Evolutionary conservation across 1,140 invertebrate genomes (phyloP), one percentile per base, ranked within the genome.

Genomic region (Physella acuta): DNA sequence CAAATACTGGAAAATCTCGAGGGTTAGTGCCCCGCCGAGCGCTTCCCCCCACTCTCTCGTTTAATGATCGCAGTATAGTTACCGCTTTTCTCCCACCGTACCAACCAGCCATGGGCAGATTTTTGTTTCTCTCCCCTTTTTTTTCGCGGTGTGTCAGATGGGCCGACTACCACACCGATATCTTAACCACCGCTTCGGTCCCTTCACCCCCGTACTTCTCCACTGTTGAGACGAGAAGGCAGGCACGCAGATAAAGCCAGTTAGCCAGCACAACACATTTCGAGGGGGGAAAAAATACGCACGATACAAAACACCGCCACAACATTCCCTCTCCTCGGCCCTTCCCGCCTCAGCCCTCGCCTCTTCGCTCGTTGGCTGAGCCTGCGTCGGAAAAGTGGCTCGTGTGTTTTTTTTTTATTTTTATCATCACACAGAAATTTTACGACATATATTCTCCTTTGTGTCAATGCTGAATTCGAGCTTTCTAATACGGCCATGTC

Each of bases 211-310:
- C 53, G 8, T 44, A 8, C 39, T 44, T 20, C 39, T 44, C 39
- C 39, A 8, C 53, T 53, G 62, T 52, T 33, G 49, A 53, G 62
- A n/a, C 39, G 61, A 44, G 51, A 63, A 1, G 39, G 26, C 62
- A 52, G 49, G 62, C 62, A 52, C 44, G 49, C 61, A 14, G 61
- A 62, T 62, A 31, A 36, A 62, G 59, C 59, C 30, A 63, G 37
- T 33, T 63, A 37, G 26, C 39, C 20, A 52, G 33, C 49, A 64
- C 62, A 64, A 33, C 62, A 64, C 62, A 33, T 31, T 44, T 33
- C 24, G 58, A 2, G 60, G 16, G 24, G 60, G 44, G 2, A 24
- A 53, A 44, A 64, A 61, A 36, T 61, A n/a, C 36, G 34, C 37
- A 31, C 24, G 62, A 37, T 64, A 52, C 44, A 31, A 52, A 64